Base-by-base conservation (phyloP, 2,888 invertebrate genomes). In the Coleophora deauratella region DNA sequence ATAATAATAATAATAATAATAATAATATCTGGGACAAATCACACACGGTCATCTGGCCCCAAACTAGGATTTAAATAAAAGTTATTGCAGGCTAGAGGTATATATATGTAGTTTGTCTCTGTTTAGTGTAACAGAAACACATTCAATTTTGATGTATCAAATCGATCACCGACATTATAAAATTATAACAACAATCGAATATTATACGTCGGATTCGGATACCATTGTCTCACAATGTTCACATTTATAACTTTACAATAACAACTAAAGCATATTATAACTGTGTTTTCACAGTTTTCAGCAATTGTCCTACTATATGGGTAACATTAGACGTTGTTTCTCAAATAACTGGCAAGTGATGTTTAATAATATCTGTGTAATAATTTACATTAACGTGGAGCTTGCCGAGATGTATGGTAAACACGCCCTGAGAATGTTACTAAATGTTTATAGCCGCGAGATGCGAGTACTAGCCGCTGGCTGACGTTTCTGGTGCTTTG, bases 291-390 rank as follows among this genome's bases (percentile, higher is more conserved):
- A 59, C 57, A 59, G 57, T 60, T 55, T 58, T 59, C 54, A 55
- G 49, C 50, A 41, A 44, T 62, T 66, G 66, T 65, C 62, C 62
- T 66, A 60, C 54, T 47, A 10, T 52, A 59, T 62, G 59, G 59
- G 59, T 57, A 63, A 66, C 57, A 68, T 74, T 74, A 72, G 75
- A 65, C 67, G 66, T 47, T 69, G 66, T 70, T 72, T 72, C 68
- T 72, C 70, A 71, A 73, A 72, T 75, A 74, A 67, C 63, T 58
- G 50, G 42, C 56, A 61, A 60, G 46, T 58, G 52, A 55, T 74
- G 76, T 78, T 76, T 77, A 73, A 78, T 78, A 79, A 79, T 69
- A 78, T 62, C 55, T 57, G 49, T 53, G 49, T 47, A 44, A 55
- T 57, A 44, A 74, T 75, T 74, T 71, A 73, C 71, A 74, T 66